Conservation (phyloP, 37 sponge, comb jelly and placozoan species). For the Hexactinellida sp. region DNA sequence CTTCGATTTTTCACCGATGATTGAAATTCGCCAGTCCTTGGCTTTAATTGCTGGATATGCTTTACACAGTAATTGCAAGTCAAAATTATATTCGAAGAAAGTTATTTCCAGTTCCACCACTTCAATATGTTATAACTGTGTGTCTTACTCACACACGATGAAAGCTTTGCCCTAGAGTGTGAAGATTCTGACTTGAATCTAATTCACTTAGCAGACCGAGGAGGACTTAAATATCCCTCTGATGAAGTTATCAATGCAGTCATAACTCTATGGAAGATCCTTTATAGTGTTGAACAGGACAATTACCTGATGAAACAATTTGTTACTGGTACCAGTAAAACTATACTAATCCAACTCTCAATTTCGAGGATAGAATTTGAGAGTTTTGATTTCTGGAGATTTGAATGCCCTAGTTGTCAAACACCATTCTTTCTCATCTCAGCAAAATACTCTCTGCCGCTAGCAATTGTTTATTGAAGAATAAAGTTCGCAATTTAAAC, state of each 20-base stretch:
- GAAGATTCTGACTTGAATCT: conserved; percentile 8
- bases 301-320: too few relatives aligned
- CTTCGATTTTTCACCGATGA: conserved; percentile 12
- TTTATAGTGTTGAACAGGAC: too few relatives aligned
- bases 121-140: background rate
- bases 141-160: background rate
- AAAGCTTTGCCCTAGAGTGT: background rate
- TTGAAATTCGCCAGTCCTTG: background rate
- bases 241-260: conserved; percentile 12
- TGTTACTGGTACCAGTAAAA: too few relatives aligned
- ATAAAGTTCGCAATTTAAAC: too few relatives aligned
- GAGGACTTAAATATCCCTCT: background rate
- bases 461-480: too few relatives aligned
- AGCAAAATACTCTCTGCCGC: too few relatives aligned
- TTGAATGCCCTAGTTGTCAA: too few relatives aligned
- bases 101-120: background rate
- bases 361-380: too few relatives aligned
- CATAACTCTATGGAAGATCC: too few relatives aligned
- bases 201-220: conserved; percentile 11
- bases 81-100: conserved; percentile 10
- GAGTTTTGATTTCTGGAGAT: too few relatives aligned
- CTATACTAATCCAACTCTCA: too few relatives aligned
- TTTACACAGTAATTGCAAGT: background rate
- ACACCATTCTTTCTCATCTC: too few relatives aligned
- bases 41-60: conserved; percentile 17